phyloP scores from a whole-genome alignment of 1,140 invertebrate species.

The Drosophila nikananu region DNA sequence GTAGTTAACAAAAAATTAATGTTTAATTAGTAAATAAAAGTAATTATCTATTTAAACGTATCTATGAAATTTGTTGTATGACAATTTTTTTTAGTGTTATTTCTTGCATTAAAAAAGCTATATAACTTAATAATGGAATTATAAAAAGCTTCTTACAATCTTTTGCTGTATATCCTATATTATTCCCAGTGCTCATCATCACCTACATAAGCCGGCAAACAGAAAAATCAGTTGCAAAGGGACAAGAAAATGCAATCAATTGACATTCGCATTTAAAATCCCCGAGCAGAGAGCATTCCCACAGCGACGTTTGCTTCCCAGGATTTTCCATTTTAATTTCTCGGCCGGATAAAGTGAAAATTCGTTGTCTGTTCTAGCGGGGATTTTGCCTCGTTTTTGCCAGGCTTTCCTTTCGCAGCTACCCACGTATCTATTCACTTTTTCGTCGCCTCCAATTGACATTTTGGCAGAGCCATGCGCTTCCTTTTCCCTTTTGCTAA shows the following conservation, averaged over 20 bases:
- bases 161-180: background rate
- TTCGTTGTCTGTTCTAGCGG: conserved; percentile 22
- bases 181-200: background rate
- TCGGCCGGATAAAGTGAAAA: conserved; percentile 55
- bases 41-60: too few species aligned
- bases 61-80: too few species aligned
- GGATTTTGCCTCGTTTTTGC: conserved; percentile 4
- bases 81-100: too few species aligned
- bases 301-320: conserved; percentile 7
- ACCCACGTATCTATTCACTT: conserved; percentile 43
- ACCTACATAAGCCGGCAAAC: conserved; percentile 1
- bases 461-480: conserved; percentile 55
- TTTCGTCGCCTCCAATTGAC: conserved; percentile 53
- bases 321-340: conserved; percentile 50
- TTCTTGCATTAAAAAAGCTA: too few species aligned
- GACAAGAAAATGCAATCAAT: conserved; percentile 44
- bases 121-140: too few species aligned
- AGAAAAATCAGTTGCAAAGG: background rate
- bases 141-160: too few species aligned
- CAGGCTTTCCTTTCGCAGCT: background rate
- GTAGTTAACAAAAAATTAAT: background rate
- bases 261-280: conserved; percentile 31
- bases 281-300: conserved; percentile 30
- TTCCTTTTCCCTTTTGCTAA: conserved; percentile 61
- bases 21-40: too few species aligned